These are phyloP conservation scores for Crotalus helleri DNA, from an alignment of 2,113 vertebrate species.

Conservation along the genomic window DNA sequence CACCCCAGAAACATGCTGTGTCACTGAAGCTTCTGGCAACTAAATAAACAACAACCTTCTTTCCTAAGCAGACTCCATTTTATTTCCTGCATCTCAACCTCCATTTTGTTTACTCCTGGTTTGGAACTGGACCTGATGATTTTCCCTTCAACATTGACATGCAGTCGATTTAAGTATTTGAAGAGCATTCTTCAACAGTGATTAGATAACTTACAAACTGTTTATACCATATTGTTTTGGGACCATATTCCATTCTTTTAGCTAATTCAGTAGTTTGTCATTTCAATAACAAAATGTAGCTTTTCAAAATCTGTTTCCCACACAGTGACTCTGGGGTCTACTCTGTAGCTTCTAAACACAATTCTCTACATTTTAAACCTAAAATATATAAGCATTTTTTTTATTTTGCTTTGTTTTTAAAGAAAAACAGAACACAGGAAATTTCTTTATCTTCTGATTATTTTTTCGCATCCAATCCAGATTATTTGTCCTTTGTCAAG, in stretches of 20 bases:
- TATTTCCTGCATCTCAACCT: too few species aligned
- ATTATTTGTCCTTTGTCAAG: background rate
- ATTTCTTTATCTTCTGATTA: background rate
- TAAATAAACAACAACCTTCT: too few species aligned
- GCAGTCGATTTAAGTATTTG: background rate
- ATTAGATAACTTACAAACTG: background rate
- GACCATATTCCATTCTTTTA: background rate
- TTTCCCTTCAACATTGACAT: background rate
- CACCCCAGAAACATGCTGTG: too few species aligned
- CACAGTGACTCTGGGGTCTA: background rate
- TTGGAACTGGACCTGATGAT: too few species aligned
- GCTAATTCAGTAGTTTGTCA: background rate
- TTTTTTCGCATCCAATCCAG: background rate
- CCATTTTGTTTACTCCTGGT: too few species aligned
- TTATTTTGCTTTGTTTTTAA: background rate
- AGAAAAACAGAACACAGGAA: background rate
- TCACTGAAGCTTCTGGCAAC: too few species aligned
- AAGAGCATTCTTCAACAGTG: background rate
- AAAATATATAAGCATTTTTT: background rate
- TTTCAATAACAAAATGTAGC: background rate
- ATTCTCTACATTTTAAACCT: background rate
- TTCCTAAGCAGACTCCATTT: too few species aligned
- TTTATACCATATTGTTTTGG: background rate
- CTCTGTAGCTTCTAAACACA: background rate
- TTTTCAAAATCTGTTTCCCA: background rate